Percentiles rank a stretch among this genome's conserved stretches.
Conservation (phyloP, 2,888 invertebrate species). For the Clitarchus hookeri region DNA sequence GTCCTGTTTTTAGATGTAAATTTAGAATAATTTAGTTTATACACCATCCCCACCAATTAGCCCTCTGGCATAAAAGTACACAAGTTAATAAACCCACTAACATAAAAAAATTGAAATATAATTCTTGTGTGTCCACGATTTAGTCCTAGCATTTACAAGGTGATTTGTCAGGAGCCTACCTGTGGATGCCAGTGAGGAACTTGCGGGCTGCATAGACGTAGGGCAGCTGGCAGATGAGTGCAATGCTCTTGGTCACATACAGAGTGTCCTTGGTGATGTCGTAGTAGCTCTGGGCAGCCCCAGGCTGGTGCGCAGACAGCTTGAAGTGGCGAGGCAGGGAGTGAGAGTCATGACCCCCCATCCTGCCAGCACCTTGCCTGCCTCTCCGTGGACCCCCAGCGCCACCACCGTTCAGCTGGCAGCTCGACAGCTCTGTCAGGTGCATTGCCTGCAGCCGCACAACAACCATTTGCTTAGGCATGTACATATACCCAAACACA, state of each 20-base stretch:
- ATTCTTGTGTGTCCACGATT: too few species aligned
- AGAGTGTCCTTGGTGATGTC: constrained; percentile 93
- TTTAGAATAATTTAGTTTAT: too few species aligned
- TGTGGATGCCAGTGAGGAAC: constrained; percentile 86
- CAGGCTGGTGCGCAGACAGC: constrained; percentile 74
- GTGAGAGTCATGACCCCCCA: constrained; percentile 73
- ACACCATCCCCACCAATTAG: too few species aligned
- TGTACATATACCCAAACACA: constrained; percentile 17
- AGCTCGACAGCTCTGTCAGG: constrained; percentile 85
- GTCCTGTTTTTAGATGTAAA: too few species aligned
- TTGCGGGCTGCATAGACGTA: constrained; percentile 85
- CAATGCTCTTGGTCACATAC: constrained; percentile 94
- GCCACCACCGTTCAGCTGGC: constrained; percentile 57
- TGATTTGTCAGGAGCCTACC: constrained; percentile 55
- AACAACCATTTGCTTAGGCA: constrained; percentile 40
- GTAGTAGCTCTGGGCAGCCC: constrained; percentile 83
- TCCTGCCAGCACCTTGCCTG: constrained; percentile 26
- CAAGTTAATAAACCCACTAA: too few species aligned
- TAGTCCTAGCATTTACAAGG: too few species aligned
- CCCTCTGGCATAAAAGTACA: too few species aligned
- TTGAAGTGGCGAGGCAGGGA: constrained; percentile 90
- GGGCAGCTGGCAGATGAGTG: constrained; percentile 88
- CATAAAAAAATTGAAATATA: too few species aligned
- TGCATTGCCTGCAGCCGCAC: constrained; percentile 73
- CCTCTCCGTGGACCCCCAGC: background rate